Base-by-base conservation (phyloP, 1,140 invertebrate genomes). In the Drosophila takahashii region DNA sequence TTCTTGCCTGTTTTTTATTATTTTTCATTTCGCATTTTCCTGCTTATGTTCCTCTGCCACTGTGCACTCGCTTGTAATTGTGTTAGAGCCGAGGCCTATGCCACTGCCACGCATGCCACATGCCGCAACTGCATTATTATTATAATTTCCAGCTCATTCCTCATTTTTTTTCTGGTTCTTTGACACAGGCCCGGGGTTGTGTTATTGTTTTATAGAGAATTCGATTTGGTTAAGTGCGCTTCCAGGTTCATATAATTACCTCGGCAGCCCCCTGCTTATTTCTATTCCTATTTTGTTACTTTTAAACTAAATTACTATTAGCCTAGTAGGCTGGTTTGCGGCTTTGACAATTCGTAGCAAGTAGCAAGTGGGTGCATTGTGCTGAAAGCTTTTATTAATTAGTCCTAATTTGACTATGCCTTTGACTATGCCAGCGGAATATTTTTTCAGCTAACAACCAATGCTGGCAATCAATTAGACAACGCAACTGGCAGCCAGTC, bases 191-290 rank as follows among this genome's bases (percentile, higher is more conserved):
- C 34, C 58, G 76, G 72, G 61, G 56, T 42, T 81, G 54, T 76
- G 54, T 76, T 77, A 77, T 85, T 85, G 77, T 87, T 87, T 76
- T 75, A 86, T 81, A 64, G 70, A 58, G 54, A 86, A 89, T 90
- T 90, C 69, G 85, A 89, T 89, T 89, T 89, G 84, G 84, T 89
- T 89, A 87, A 89, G 83, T 89, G 84, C 79, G 79, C 77, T 77
- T 64, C 58, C 81, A 51, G 62, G 60, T 73, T 77, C 57, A 42
- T 34, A 71, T 70, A 71, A 71, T 71, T 70, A 57, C 39, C 27
- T n/a, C n/a, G 27, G 27, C 70, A 56, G n/a, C 15, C 13, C 16
- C 8, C 22, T 9, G 29, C 16, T 18, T 53, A 61, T 37, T 27
- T 48, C 26, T 45, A 26, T 50, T 47, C 45, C 22, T 41, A 51